These are phyloP conservation scores for Hybos culiciformis DNA, from an alignment of 2,888 invertebrate species.

Conservation along the genomic window DNA sequence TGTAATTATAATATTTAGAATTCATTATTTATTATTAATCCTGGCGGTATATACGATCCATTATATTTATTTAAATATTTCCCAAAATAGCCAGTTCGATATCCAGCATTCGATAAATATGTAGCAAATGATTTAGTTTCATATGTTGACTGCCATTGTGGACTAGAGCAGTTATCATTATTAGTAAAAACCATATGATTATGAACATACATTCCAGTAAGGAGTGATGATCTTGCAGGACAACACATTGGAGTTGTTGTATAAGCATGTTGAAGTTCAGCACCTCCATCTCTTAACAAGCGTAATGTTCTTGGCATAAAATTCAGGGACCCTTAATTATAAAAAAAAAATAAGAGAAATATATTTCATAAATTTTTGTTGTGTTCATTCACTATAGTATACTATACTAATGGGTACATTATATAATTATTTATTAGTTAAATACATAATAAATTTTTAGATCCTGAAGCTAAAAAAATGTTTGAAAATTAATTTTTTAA, in stretches of 20 bases:
- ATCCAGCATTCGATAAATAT: conserved; percentile 84
- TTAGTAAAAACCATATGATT: conserved; percentile 95
- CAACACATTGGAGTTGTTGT: conserved; percentile 99
- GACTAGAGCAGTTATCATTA: conserved; percentile 95
- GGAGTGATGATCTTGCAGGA: conserved; percentile 81
- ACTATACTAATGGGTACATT: no score
- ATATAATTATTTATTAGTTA: no score
- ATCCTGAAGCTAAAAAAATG: no score
- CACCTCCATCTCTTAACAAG: conserved; percentile 76
- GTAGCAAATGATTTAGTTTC: conserved; percentile 88
- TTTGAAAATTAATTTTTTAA: no score
- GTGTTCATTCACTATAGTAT: no score
- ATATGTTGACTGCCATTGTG: conserved; percentile 85
- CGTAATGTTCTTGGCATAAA: conserved; percentile 90
- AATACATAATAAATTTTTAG: no score
- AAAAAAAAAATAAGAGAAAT: no score
- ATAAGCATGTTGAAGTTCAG: conserved; percentile 90
- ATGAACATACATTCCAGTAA: conserved; percentile 92
- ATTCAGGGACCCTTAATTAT: conserved; percentile 60
- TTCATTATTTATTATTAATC: conserved; percentile 86
- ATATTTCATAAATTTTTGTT: no score
- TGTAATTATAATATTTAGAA: conserved; percentile 95
- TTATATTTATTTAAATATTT: conserved; percentile 96
- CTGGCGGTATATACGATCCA: conserved; percentile 88
- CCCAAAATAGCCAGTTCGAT: conserved; percentile 92